These are phyloP conservation scores for Hoplodrina blanda DNA, from an alignment of 2,888 invertebrate genomes.

Conservation along the genomic window DNA sequence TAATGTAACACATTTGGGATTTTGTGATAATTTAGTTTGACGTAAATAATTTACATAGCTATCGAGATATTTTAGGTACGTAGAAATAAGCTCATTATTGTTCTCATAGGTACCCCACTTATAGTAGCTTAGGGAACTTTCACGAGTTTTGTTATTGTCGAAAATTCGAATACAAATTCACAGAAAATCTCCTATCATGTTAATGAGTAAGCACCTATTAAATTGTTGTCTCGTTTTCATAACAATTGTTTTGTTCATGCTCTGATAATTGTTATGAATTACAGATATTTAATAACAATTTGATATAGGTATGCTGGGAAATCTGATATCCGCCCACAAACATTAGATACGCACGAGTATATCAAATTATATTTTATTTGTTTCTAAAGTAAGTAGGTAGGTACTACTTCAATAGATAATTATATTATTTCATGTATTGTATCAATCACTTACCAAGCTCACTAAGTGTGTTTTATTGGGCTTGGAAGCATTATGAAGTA, in stretches of 20 bases:
- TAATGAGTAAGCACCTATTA: background rate
- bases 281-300: constrained; percentile 15
- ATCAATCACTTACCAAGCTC: background rate
- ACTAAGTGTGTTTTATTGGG: background rate
- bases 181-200: background rate
- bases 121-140: background rate
- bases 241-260: constrained; percentile 5
- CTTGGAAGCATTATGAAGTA: background rate
- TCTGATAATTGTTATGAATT: constrained; percentile 47
- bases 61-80: too few relatives aligned
- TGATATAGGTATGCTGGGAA: constrained; percentile 19
- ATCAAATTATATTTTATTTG: constrained; percentile 32
- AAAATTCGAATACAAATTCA: background rate
- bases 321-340: constrained; percentile 21
- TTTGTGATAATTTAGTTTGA: too few relatives aligned
- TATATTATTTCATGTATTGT: background rate
- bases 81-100: too few relatives aligned
- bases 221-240: constrained; percentile 20
- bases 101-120: too few relatives aligned
- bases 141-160: background rate
- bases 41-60: background rate
- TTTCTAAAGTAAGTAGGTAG: background rate
- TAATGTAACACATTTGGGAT: too few relatives aligned
- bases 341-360: constrained; percentile 2
- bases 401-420: background rate